phyloP scores from a whole-genome alignment of 2,797 vertebrate genomes.

The Cynodonichthys magdalenae region DNA sequence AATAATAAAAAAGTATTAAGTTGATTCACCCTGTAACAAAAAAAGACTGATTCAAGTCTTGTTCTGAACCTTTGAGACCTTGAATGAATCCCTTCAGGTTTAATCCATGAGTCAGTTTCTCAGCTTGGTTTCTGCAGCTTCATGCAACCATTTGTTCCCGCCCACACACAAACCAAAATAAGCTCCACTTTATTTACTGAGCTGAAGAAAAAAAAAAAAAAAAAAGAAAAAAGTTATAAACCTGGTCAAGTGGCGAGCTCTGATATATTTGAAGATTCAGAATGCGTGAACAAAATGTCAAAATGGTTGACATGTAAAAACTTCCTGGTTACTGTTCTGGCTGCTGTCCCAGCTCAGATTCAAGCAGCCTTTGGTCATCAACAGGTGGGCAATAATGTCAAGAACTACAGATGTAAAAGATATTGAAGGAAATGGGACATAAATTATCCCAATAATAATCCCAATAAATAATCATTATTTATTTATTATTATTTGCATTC shows the following conservation, averaged over 20 bases:
- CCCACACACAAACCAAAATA: slow-evolving; percentile 33
- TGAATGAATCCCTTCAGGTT: slow-evolving; percentile 2
- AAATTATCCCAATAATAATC: too few relatives aligned
- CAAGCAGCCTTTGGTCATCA: not conserved
- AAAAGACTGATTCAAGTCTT: slow-evolving; percentile 1
- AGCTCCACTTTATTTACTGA: slow-evolving; percentile 11
- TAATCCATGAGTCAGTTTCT: slow-evolving; percentile 20
- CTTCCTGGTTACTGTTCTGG: not conserved
- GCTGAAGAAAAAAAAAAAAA: not conserved
- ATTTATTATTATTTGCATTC: too few relatives aligned
- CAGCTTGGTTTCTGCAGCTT: slow-evolving; percentile 10
- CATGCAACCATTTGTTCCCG: slow-evolving; percentile 15
- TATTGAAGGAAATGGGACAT: not conserved
- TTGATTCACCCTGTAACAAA: too few relatives aligned
- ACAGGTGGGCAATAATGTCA: not conserved
- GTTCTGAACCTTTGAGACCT: not conserved
- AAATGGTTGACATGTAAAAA: not conserved
- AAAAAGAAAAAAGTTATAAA: not conserved
- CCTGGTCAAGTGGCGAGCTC: not conserved
- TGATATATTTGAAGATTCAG: not conserved
- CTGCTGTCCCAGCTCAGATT: not conserved
- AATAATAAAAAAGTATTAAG: not conserved
- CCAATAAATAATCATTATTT: too few relatives aligned
- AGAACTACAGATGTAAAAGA: not conserved
- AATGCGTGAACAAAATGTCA: not conserved